A percentile compares a stretch with the other conserved stretches of the same genome.
These are phyloP conservation scores for Anguilla japonica DNA, from an alignment of 2,113 vertebrate species.

Conservation along the genomic window DNA sequence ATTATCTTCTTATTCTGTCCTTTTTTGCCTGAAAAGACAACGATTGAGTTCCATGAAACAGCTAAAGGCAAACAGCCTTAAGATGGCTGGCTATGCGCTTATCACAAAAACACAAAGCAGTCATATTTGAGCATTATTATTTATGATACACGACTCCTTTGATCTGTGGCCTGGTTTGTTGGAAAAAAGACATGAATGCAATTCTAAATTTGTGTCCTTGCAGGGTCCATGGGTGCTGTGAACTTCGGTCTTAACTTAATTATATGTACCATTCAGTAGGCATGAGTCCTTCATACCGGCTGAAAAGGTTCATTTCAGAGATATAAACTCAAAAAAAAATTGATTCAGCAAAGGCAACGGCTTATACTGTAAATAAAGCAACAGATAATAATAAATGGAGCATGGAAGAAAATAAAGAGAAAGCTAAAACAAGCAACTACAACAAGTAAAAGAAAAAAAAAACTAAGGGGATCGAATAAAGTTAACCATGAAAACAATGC, in stretches of 20 bases:
- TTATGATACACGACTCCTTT: conserved; percentile 60
- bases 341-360: too few species aligned
- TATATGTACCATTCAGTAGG: background rate
- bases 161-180: conserved; percentile 49
- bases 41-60: conserved; percentile 53
- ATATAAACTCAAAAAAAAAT: background rate
- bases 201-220: background rate
- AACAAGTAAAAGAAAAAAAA: too few species aligned
- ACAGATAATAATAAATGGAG: too few species aligned
- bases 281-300: background rate
- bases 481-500: too few species aligned
- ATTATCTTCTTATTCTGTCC: conserved; percentile 43
- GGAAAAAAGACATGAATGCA: conserved; percentile 20
- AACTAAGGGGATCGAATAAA: too few species aligned
- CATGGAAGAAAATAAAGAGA: too few species aligned
- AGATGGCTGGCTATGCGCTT: conserved; percentile 55
- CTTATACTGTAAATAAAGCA: too few species aligned
- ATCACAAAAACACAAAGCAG: conserved; percentile 46
- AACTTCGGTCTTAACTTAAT: conserved; percentile 28
- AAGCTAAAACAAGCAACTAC: too few species aligned
- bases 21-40: conserved; percentile 45
- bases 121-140: conserved; percentile 57
- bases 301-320: conserved; percentile 6
- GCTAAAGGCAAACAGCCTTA: conserved; percentile 54
- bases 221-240: background rate